These are phyloP conservation scores for Pangasianodon hypophthalmus DNA, from an alignment of 2,113 vertebrate genomes.

Conservation along the genomic window DNA sequence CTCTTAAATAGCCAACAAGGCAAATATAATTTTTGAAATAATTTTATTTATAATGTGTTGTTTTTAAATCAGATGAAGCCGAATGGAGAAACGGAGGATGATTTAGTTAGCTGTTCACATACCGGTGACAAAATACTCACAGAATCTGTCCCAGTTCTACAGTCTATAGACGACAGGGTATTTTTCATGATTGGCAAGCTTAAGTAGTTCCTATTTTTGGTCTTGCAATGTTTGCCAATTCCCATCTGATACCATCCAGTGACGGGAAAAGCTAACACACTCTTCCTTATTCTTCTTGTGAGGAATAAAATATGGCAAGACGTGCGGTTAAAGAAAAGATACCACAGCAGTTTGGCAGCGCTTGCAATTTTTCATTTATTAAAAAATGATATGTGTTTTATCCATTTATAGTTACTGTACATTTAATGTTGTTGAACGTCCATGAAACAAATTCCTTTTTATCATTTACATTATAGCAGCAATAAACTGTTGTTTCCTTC, in stretches of 20 bases:
- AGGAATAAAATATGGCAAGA: background rate
- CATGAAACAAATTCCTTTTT: background rate
- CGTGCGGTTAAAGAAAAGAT: background rate
- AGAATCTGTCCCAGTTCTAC: background rate
- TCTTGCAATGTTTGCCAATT: background rate
- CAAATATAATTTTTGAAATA: background rate
- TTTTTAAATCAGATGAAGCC: background rate
- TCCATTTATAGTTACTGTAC: background rate
- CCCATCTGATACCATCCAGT: background rate
- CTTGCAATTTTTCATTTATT: background rate
- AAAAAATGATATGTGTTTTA: background rate
- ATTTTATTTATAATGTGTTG: background rate
- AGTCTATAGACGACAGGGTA: background rate
- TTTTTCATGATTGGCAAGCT: background rate
- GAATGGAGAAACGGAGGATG: background rate
- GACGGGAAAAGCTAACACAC: background rate
- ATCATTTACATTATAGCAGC: background rate
- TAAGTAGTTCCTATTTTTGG: conserved; percentile 7
- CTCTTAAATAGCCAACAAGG: background rate
- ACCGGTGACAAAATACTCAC: background rate
- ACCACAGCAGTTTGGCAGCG: background rate
- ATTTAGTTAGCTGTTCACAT: background rate
- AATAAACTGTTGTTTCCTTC: background rate
- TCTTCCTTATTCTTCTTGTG: background rate
- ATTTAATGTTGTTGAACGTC: background rate